Conservation (phyloP, 1,140 invertebrate species). For the Magallana ariakensis region DNA sequence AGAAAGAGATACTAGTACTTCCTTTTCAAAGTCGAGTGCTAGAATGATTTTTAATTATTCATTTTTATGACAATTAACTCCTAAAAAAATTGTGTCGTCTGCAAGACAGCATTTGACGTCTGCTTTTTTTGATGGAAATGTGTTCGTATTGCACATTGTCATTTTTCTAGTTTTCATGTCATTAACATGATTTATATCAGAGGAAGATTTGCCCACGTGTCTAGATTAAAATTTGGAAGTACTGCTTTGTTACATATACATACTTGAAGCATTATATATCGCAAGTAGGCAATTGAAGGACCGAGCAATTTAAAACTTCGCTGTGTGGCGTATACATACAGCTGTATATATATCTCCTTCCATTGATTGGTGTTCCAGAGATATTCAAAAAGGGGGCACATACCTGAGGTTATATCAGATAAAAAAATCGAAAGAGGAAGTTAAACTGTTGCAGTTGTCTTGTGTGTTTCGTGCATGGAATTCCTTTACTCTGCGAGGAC, state of each 20-base stretch:
- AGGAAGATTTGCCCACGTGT: neutral
- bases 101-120: neutral
- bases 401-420: conserved; percentile 15
- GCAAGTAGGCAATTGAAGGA: neutral
- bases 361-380: neutral
- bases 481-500: neutral
- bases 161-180: neutral
- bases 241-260: neutral
- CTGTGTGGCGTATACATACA: neutral
- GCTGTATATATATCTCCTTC: neutral
- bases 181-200: conserved; percentile 4
- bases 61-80: no score
- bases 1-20: no score
- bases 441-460: neutral
- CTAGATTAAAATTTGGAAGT: neutral
- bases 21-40: no score
- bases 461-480: neutral
- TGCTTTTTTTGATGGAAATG: neutral
- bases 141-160: neutral
- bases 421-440: conserved; percentile 22
- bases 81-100: neutral
- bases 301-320: neutral
- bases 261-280: neutral
- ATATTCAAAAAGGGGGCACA: neutral
- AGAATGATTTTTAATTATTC: no score